phyloP scores from a whole-genome alignment of 2,797 vertebrate genomes.

The Spea hammondii region DNA sequence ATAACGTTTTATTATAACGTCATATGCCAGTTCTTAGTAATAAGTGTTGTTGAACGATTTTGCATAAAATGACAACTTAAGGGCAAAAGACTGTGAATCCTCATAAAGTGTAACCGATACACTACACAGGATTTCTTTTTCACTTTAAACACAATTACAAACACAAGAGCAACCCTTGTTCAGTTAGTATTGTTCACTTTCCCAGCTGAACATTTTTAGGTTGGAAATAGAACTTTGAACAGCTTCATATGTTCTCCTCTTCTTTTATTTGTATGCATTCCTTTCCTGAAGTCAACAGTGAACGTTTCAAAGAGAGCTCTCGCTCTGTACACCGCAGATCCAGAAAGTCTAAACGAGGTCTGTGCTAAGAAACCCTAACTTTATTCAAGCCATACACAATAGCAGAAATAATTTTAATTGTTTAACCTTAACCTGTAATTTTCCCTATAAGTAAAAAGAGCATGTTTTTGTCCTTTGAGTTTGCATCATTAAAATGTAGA shows the following conservation, averaged over 20 bases:
- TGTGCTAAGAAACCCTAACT: constrained; percentile 66
- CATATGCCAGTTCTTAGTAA: no score
- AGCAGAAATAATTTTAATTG: constrained; percentile 56
- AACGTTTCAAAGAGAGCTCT: constrained; percentile 80
- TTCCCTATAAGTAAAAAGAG: constrained; percentile 48
- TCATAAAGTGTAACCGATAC: no score
- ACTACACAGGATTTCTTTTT: no score
- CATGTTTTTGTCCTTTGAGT: constrained; percentile 55
- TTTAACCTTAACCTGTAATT: constrained; percentile 40
- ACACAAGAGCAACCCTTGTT: no score
- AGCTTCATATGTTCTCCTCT: constrained; percentile 58
- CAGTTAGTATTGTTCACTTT: constrained; percentile 38
- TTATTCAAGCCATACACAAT: constrained; percentile 51
- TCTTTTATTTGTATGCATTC: constrained; percentile 67
- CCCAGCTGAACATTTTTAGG: constrained; percentile 44
- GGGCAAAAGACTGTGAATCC: no score
- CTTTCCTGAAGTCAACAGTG: constrained; percentile 78
- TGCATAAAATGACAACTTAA: no score
- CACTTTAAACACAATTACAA: no score
- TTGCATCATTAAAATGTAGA: constrained; percentile 44
- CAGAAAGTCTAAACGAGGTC: constrained; percentile 85
- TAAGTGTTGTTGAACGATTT: no score
- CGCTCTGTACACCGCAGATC: constrained; percentile 83
- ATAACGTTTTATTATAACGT: no score
- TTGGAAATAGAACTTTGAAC: constrained; percentile 53